A percentile compares a stretch with the other conserved stretches of the same genome.
Conservation (phyloP, 1,140 invertebrate genomes). For the Stegodyphus dumicola region DNA sequence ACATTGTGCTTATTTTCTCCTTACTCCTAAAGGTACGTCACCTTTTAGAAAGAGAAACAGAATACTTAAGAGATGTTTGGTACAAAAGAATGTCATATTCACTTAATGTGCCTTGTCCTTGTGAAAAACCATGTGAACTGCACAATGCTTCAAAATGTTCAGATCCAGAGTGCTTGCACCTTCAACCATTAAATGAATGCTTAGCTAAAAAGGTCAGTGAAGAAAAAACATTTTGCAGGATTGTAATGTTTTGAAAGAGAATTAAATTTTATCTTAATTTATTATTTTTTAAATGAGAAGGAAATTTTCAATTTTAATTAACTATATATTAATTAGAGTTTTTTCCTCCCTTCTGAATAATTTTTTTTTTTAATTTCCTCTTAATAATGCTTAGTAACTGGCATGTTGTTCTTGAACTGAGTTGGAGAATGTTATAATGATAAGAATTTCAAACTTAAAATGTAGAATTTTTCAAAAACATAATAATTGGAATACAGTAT, state of each 20-base stretch:
- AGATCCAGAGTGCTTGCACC: constrained; percentile 68
- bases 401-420: too few species aligned
- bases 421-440: too few species aligned
- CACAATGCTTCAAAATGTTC: constrained; percentile 66
- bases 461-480: too few species aligned
- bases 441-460: too few species aligned
- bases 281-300: neutral
- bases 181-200: constrained; percentile 70
- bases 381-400: too few species aligned
- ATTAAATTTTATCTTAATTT: neutral
- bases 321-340: neutral
- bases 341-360: too few species aligned
- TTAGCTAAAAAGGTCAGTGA: constrained; percentile 68
- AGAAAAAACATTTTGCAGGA: neutral
- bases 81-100: constrained; percentile 69
- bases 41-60: constrained; percentile 69
- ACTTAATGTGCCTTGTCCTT: constrained; percentile 68
- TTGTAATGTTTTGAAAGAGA: neutral
- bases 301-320: neutral
- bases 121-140: constrained; percentile 66
- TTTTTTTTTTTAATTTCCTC: too few species aligned
- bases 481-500: too few species aligned
- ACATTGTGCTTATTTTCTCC: too few species aligned
- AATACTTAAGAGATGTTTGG: constrained; percentile 68
- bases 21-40: constrained; percentile 67